Evolutionary conservation across 2,888 invertebrate genomes (phyloP), one percentile per base, ranked within the genome.

Genomic region (Lepidocyrtoides sp.): DNA sequence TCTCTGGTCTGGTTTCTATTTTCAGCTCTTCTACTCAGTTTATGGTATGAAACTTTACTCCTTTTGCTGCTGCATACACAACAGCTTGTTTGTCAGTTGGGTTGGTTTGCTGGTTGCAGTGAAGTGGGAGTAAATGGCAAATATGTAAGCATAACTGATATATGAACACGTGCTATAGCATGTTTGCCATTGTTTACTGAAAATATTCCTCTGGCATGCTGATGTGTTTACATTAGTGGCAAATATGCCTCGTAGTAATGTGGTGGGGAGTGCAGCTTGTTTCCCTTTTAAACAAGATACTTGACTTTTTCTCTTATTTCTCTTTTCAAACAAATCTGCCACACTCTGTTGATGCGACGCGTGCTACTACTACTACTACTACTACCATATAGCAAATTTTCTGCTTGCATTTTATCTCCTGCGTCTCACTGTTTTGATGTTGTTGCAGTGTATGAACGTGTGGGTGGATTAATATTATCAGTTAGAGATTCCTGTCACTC

Each of bases 221-320:
- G 86, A 79, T 87, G 77, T 86, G 54, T 86, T 77, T 86, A 48
- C 86, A 60, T 60, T 66, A 29, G 51, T n/a, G 72, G 57, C 60
- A 75, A 87, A 44, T 44, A 7, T 77, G 51, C 63, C 54, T 85
- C 72, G 32, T 32, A n/a, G 26, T 10, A 5, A 26, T 60, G 26
- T 26, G 26, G 26, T 26, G 26, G n/a, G n/a, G n/a, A 5, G 41
- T 77, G 77, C 44, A 44, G 8, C 29, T 77, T 48, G 44, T 79
- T 48, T n/a, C 66, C 14, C 14, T 14, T 23, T 20, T 20, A 57
- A 57, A 66, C 66, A 66, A 66, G 29, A 32, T 17, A n/a, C 17
- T n/a, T 57, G 54, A 1, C 17, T 57, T 7, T n/a, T 1, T 63
- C 8, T 26, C 8, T 26, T 23, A 1, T 23, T 60, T 63, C 29